Evolutionary conservation across 2,888 invertebrate species (phyloP).

Genomic region (Cosmorhoe ocellata): DNA sequence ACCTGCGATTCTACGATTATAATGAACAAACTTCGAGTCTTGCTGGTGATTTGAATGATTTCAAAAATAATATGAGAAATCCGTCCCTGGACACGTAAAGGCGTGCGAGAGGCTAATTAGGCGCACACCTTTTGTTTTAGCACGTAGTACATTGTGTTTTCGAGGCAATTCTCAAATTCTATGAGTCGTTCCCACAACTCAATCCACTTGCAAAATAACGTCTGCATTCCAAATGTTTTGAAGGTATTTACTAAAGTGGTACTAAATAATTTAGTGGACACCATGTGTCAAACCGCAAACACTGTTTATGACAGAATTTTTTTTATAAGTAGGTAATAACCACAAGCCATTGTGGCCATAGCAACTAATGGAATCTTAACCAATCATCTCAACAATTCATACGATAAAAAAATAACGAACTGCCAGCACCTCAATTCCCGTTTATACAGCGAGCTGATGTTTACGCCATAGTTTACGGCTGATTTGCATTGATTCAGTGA

Average conservation of each 20-base stretch:
- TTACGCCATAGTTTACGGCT: no score
- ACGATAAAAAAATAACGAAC: no score
- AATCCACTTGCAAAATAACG: slow-evolving; percentile 66
- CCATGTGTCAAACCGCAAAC: slow-evolving; percentile 4
- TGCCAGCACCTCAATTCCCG: no score
- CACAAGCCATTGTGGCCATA: no score
- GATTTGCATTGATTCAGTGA: no score
- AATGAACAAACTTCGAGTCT: no score
- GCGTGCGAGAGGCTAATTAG: slow-evolving; percentile 68
- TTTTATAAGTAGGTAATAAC: no score
- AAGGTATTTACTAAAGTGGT: slow-evolving; percentile 41
- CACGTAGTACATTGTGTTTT: slow-evolving; percentile 67
- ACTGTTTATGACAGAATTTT: no score
- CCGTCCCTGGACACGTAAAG: slow-evolving; percentile 38
- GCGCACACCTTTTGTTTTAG: slow-evolving; percentile 70
- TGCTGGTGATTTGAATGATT: not conserved
- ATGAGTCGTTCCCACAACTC: slow-evolving; percentile 69
- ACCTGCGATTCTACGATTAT: no score
- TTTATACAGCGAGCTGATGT: no score
- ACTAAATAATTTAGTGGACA: slow-evolving; percentile 37
- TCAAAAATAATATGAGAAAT: slow-evolving; percentile 25
- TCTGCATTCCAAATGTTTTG: slow-evolving; percentile 50
- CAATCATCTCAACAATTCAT: no score
- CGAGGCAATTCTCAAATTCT: slow-evolving; percentile 60
- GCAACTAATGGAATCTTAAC: no score